Percentiles rank a stretch among this genome's conserved stretches.
phyloP scores from a whole-genome alignment of 2,888 invertebrate genomes.

The Drosophila colorata region DNA sequence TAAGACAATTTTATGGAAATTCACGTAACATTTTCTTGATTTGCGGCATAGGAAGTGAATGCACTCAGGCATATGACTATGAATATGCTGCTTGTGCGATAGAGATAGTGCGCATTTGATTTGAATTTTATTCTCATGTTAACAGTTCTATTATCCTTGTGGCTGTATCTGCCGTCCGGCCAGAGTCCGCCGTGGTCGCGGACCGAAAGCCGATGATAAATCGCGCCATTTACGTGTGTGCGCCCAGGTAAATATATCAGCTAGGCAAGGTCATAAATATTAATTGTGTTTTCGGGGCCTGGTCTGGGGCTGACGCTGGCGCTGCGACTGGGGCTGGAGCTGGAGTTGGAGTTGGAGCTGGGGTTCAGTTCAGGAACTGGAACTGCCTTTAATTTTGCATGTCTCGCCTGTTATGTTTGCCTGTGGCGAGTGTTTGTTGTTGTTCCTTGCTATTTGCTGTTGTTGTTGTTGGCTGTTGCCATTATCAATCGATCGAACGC shows the following conservation, averaged over 20 bases:
- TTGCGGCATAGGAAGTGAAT: conserved; percentile 24
- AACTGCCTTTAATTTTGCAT: conserved; percentile 70
- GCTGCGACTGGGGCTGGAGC: not conserved
- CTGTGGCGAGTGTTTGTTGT: conserved; percentile 59
- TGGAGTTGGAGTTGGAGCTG: conserved; percentile 1
- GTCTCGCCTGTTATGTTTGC: conserved; percentile 55
- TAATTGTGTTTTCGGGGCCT: conserved; percentile 71
- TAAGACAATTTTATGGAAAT: conserved; percentile 54
- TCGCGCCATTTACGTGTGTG: conserved; percentile 77
- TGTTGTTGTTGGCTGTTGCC: conserved; percentile 58
- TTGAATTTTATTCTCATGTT: conserved; percentile 75
- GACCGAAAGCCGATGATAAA: conserved; percentile 64
- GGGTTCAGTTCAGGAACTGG: conserved; percentile 43
- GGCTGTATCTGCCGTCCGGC: conserved; percentile 59
- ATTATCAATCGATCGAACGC: conserved; percentile 81
- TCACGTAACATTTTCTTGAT: conserved; percentile 37
- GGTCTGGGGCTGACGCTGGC: conserved; percentile 3
- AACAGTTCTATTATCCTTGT: conserved; percentile 78
- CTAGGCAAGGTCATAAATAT: conserved; percentile 79
- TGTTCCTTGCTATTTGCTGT: conserved; percentile 19
- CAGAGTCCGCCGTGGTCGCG: conserved; percentile 8
- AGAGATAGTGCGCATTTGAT: conserved; percentile 53
- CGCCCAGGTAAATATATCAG: conserved; percentile 80
- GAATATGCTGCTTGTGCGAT: conserved; percentile 4
- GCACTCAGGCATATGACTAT: conserved; percentile 12